Evolutionary conservation across 2,888 invertebrate genomes (phyloP), one percentile per base, ranked within the genome.

Genomic region (Lasioglossum leucozonium): DNA sequence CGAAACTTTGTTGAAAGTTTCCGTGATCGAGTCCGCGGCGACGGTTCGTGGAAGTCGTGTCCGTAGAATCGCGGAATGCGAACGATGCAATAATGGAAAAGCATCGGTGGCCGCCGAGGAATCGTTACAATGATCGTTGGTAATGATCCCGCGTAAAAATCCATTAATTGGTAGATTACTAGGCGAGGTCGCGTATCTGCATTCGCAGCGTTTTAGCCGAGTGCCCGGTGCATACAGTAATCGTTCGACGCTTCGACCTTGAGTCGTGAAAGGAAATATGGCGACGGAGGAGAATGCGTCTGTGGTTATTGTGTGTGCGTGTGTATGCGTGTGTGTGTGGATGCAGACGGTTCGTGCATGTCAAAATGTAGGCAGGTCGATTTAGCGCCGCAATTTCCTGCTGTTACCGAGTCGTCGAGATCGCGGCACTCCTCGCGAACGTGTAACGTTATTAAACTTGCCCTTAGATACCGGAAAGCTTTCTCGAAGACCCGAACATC

Each of bases 241-340:
- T 81, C 77, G 42, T 30, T 44, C 44, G 34, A n/a, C 40, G 55
- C 16, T 55, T 42, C 82, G 82, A 90, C 88, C 89, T 89, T 89
- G 91, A 85, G 40, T 77, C 79, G 90, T 90, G 90, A 90, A 90
- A 90, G 90, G 91, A 87, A 90, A 89, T 84, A 90, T 86, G 86
- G 84, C 89, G 86, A 55, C 37, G 47, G 83, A 79, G 47, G 83
- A 80, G 86, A 89, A 89, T 90, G 85, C 86, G 84, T 84, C 77
- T 81, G 69, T 62, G 75, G 47, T 79, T 79, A 79, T 87, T 5
- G 62, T 13, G 62, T 30, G 13, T 18, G n/a, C n/a, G n/a, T 58
- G 77, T 42, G 77, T 74, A 73, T 73, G 83, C 83, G n/a, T 4
- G 55, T 18, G n/a, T 55, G n/a, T 58, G 77, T 42, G 77, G 74